Percentiles rank a stretch among this genome's conserved stretches.
These are phyloP conservation scores for Tanytarsus gracilentus DNA, from an alignment of 2,888 invertebrate species.

Conservation along the genomic window DNA sequence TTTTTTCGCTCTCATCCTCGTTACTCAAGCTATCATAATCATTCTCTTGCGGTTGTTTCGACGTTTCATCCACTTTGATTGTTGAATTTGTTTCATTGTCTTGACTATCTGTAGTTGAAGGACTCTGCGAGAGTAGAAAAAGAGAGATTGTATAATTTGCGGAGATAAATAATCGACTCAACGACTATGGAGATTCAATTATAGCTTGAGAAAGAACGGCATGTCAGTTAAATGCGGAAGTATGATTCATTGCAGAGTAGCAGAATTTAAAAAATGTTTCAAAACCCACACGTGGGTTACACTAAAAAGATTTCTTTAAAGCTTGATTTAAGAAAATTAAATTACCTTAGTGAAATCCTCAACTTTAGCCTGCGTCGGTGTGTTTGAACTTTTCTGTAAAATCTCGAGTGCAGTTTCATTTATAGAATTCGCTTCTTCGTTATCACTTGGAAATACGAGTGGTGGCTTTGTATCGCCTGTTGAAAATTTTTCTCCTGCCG, in stretches of 20 bases:
- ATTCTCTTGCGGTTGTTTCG: constrained; percentile 3
- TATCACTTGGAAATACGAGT: constrained; percentile 1
- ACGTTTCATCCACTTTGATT: neutral
- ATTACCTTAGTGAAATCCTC: neutral
- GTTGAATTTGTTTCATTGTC: neutral
- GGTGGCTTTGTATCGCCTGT: constrained; percentile 6
- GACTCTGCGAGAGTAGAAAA: too few relatives aligned
- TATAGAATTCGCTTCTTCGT: constrained; percentile 4
- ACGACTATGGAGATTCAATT: too few relatives aligned
- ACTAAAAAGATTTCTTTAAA: too few relatives aligned
- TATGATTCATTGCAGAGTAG: too few relatives aligned
- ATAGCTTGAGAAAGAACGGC: too few relatives aligned
- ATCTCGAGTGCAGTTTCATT: constrained; percentile 32
- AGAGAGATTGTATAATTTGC: too few relatives aligned
- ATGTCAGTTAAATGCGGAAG: too few relatives aligned
- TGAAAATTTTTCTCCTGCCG: neutral
- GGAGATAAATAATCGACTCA: too few relatives aligned
- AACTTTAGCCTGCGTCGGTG: neutral
- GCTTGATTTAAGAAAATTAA: neutral
- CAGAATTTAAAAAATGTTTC: too few relatives aligned
- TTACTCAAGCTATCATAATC: constrained; percentile 7
- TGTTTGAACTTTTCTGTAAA: constrained; percentile 13
- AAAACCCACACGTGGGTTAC: too few relatives aligned
- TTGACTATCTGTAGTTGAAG: too few relatives aligned
- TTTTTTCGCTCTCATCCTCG: constrained; percentile 20